These are phyloP conservation scores for Vulpes lagopus DNA, from an alignment of 2,113 vertebrate genomes.

Conservation along the genomic window DNA sequence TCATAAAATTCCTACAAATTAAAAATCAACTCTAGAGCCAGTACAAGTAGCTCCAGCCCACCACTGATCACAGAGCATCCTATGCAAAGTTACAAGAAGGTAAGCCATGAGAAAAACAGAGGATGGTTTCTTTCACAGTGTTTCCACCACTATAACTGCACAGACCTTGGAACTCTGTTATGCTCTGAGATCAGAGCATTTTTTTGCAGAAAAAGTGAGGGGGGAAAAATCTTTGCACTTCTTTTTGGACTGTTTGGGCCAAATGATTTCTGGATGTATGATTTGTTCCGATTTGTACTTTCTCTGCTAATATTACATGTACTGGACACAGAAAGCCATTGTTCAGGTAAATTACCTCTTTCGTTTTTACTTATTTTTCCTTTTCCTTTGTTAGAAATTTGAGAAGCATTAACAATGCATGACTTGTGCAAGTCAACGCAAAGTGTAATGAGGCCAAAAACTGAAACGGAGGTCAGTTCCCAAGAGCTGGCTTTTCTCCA, in stretches of 20 bases:
- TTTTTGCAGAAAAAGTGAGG: not conserved
- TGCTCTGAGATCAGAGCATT: not conserved
- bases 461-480: not conserved
- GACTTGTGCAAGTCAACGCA: not conserved
- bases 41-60: too few relatives aligned
- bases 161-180: not conserved
- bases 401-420: not conserved
- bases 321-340: not conserved
- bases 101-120: not conserved
- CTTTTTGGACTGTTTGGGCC: not conserved
- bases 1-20: not conserved
- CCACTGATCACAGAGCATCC: not conserved
- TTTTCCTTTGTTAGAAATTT: slow-evolving; percentile 21
- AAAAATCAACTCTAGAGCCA: not conserved
- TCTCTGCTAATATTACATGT: not conserved
- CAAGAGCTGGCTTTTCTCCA: not conserved
- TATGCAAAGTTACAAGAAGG: not conserved
- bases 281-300: not conserved
- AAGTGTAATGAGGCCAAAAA: not conserved
- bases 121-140: not conserved
- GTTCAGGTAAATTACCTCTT: not conserved
- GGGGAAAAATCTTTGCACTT: not conserved
- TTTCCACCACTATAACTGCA: not conserved
- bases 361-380: not conserved
- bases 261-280: not conserved